phyloP scores from a whole-genome alignment of 2,113 vertebrate species.

The Hippotragus niger region DNA sequence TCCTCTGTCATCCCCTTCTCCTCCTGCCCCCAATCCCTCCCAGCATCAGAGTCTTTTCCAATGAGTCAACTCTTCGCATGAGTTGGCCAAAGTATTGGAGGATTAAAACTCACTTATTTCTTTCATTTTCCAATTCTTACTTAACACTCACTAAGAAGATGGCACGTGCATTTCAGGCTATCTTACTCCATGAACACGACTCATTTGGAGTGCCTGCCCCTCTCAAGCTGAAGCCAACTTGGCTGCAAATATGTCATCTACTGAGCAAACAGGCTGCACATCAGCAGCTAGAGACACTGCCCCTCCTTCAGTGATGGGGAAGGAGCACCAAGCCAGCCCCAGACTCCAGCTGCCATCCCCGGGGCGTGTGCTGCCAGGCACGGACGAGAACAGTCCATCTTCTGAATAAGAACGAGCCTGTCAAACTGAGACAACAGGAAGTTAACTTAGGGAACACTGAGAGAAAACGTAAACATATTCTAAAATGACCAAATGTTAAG shows the following conservation, averaged over 20 bases:
- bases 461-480: neutral
- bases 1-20: no score
- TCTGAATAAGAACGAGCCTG: neutral
- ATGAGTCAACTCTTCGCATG: no score
- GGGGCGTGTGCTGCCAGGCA: no score
- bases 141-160: neutral
- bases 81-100: no score
- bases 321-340: neutral
- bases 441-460: neutral
- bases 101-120: neutral
- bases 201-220: neutral
- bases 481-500: neutral
- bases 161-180: neutral
- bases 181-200: neutral
- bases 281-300: neutral
- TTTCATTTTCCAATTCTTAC: neutral
- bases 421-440: neutral
- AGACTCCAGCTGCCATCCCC: neutral
- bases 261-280: neutral
- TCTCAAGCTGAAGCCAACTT: neutral
- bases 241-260: neutral
- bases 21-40: no score
- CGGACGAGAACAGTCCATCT: neutral
- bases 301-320: neutral
- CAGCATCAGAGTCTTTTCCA: no score